Base-by-base conservation (phyloP, 2,113 vertebrate genomes). In the Otocyon megalotis region DNA sequence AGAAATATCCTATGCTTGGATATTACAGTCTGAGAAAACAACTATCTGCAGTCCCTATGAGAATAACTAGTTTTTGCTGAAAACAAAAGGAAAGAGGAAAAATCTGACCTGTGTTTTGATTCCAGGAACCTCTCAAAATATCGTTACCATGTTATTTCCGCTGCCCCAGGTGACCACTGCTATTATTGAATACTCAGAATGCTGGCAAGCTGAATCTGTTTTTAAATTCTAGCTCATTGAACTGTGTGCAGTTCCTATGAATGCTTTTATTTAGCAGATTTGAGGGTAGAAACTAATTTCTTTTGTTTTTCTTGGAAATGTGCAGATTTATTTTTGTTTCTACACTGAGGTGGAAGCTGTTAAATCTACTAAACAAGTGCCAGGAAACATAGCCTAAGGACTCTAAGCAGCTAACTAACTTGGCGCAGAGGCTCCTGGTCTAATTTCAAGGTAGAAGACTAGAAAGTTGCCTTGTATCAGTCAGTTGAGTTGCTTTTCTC, bases 81-180 rank as follows among this genome's bases (percentile, higher is more conserved):
- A 97, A 98, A 98, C 97, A 97, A 98, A 97, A 97, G 96, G 95
- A 95, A 96, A 96, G 88, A 93, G 97, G 93, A 96, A 97, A 95
- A 81, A 54, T 86, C 13, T 96, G 98, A 97, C 97, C 97, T 81
- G 30, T 98, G 95, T 98, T 97, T 97, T 96, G 94, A 96, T 98
- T 98, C 98, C 98, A 97, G 97, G 97, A 98, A 98, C 97, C 71
- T 86, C 96, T 98, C 94, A 96, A 91, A 96, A 95, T 97, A 97
- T 65, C 71, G 37, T 72, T 80, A 86, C 83, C 91, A 32, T 97
- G 86, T 88, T 97, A 89, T 91, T 98, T 72, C 96, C 98, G 92
- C 96, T 43, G 6, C 96, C 60, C 48, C 96, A 96, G 96, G 67
- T 97, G 96, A 32, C 58, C 81, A 28, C 93, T 90, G 95, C 90